Conservation (phyloP, 1,140 invertebrate species). For the Drepana arcuata region DNA sequence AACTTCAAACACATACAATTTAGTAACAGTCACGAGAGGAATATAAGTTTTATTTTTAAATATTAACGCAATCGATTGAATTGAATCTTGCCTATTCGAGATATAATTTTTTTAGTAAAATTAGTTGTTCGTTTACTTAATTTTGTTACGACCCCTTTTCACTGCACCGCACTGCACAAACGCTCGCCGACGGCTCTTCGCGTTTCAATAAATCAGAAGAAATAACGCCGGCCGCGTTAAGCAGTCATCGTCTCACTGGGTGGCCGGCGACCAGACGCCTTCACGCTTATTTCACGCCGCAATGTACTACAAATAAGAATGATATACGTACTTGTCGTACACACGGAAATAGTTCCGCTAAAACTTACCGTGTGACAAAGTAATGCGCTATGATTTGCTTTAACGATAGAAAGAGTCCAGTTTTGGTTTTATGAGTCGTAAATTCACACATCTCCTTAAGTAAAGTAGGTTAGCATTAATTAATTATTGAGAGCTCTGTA, state of each 20-base stretch:
- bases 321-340: too few relatives aligned
- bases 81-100: too few relatives aligned
- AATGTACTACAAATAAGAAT: conserved; percentile 39
- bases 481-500: too few relatives aligned
- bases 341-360: too few relatives aligned
- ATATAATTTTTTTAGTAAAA: too few relatives aligned
- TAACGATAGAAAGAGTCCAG: too few relatives aligned
- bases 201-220: conserved; percentile 64
- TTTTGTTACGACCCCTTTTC: neutral
- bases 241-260: conserved; percentile 56
- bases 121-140: neutral
- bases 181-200: conserved; percentile 31
- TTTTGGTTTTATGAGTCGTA: too few relatives aligned
- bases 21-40: neutral
- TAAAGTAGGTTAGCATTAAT: too few relatives aligned
- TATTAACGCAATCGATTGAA: too few relatives aligned
- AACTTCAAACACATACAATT: neutral
- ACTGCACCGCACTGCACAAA: conserved; percentile 19
- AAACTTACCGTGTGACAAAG: too few relatives aligned
- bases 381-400: too few relatives aligned
- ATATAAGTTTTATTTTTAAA: neutral
- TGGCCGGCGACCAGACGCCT: conserved; percentile 49
- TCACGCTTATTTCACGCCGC: conserved; percentile 49
- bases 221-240: conserved; percentile 58
- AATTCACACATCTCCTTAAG: too few relatives aligned